phyloP scores from a whole-genome alignment of 2,888 invertebrate species.

The Hymenopus coronatus region DNA sequence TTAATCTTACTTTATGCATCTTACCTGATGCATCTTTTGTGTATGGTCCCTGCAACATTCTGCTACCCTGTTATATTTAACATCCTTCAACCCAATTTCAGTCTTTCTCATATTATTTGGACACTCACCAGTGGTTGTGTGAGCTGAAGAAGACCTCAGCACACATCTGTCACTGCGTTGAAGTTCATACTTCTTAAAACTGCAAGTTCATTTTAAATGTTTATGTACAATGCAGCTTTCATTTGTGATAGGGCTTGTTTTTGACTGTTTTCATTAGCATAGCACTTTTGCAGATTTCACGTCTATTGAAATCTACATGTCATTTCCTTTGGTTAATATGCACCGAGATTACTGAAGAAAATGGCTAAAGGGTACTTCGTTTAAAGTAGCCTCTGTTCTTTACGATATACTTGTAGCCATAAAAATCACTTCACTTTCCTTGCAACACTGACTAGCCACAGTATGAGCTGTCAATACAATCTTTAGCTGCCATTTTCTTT shows the following conservation, averaged over 20 bases:
- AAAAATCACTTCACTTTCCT: neutral
- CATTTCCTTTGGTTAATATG: neutral
- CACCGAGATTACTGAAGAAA: neutral
- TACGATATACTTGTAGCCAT: neutral
- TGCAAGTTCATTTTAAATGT: neutral
- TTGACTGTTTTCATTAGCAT: no score
- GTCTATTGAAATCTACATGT: neutral
- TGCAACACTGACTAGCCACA: neutral
- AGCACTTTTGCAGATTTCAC: no score
- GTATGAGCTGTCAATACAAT: neutral
- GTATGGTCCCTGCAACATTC: neutral
- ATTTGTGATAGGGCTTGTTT: no score
- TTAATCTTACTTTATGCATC: no score
- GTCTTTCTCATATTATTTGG: neutral
- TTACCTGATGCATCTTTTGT: no score
- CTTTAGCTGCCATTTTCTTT: neutral
- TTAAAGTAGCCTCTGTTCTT: no score
- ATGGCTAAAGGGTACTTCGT: neutral
- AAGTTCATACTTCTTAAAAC: neutral
- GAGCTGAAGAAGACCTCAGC: neutral
- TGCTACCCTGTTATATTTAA: neutral
- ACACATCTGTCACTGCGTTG: neutral
- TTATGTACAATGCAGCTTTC: no score
- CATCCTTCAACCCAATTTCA: neutral
- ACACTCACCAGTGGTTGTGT: neutral